phyloP scores from a whole-genome alignment of 2,888 invertebrate genomes.

The Macrophya annulata region DNA sequence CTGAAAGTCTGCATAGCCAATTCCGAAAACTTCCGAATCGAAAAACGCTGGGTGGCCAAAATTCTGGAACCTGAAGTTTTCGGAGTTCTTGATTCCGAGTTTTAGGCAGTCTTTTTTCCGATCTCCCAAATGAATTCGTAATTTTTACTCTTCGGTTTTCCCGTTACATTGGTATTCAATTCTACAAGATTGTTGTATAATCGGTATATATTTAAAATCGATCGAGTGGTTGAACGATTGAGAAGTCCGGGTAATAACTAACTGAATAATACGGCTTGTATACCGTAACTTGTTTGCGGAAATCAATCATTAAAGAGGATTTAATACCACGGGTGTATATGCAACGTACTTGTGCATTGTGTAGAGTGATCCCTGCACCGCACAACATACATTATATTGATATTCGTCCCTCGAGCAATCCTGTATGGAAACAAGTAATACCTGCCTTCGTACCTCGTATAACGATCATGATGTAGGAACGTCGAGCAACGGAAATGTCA shows the following conservation, averaged over 20 bases:
- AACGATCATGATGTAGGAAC: neutral
- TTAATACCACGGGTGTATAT: conserved; percentile 30
- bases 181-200: neutral
- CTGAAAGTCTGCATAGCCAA: too few species aligned
- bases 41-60: too few species aligned
- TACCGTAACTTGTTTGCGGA: conserved; percentile 29
- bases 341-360: conserved; percentile 31
- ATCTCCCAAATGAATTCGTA: too few species aligned
- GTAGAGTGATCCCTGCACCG: neutral
- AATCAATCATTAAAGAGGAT: conserved; percentile 42
- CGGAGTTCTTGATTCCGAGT: too few species aligned
- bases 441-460: neutral
- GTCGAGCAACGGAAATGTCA: conserved; percentile 3
- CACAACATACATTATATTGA: conserved; percentile 23
- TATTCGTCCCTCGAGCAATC: conserved; percentile 42
- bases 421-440: conserved; percentile 25
- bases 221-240: neutral
- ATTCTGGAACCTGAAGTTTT: too few species aligned
- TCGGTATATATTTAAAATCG: neutral
- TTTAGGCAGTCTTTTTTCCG: too few species aligned
- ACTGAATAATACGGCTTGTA: conserved; percentile 13
- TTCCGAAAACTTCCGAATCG: too few species aligned
- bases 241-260: conserved; percentile 11
- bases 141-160: too few species aligned
- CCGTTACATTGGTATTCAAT: neutral